phyloP scores from a whole-genome alignment of 1,140 invertebrate genomes.

The Lethrus apterus region DNA sequence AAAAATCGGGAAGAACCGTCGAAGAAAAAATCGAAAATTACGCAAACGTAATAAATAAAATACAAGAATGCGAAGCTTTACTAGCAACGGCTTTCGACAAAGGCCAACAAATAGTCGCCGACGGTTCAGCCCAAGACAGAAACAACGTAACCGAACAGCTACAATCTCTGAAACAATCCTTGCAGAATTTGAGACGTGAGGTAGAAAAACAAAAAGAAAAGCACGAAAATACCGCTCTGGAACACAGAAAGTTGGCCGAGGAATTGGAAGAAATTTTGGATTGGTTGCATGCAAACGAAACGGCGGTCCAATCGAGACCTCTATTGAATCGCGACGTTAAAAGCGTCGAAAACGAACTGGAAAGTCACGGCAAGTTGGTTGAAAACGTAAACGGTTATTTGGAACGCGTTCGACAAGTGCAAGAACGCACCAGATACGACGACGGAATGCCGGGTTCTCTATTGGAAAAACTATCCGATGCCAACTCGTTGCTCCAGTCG shows the following conservation, averaged over 20 bases:
- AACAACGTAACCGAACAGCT: constrained; percentile 82
- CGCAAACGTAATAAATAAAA: constrained; percentile 74
- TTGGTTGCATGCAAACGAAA: constrained; percentile 80
- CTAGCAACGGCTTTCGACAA: constrained; percentile 81
- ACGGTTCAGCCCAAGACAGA: constrained; percentile 76
- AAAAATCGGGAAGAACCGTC: constrained; percentile 67
- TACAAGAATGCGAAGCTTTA: constrained; percentile 82
- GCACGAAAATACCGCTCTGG: constrained; percentile 79
- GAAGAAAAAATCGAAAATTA: constrained; percentile 86
- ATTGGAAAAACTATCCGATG: constrained; percentile 76
- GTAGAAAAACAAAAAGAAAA: constrained; percentile 81
- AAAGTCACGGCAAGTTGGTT: constrained; percentile 66
- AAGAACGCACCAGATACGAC: constrained; percentile 61
- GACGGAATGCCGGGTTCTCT: constrained; percentile 70
- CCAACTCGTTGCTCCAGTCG: constrained; percentile 64
- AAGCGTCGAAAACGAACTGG: constrained; percentile 73
- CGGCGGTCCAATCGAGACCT: constrained; percentile 71
- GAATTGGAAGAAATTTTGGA: constrained; percentile 76
- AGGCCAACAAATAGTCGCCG: constrained; percentile 82
- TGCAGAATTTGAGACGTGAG: constrained; percentile 67
- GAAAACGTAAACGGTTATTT: constrained; percentile 65
- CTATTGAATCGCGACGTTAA: constrained; percentile 68
- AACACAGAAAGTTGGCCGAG: constrained; percentile 71
- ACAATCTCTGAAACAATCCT: constrained; percentile 76
- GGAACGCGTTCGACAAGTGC: constrained; percentile 59